These are phyloP conservation scores for Oncorhynchus mykiss DNA, from an alignment of 2,113 vertebrate genomes.

Conservation along the genomic window DNA sequence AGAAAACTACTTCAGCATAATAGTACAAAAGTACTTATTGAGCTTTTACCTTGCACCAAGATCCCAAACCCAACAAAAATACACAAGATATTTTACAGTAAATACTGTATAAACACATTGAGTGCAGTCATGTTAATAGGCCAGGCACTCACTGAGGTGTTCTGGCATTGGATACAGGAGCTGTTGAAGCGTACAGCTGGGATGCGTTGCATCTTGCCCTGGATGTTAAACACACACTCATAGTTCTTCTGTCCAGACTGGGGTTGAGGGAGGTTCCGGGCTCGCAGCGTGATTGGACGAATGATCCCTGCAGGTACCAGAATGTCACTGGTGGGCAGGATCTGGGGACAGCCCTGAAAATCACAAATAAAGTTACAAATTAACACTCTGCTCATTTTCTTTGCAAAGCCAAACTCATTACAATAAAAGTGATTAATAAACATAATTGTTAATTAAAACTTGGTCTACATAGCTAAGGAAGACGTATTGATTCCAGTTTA, in stretches of 20 bases:
- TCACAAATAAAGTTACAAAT: neutral
- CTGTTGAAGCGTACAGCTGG: conserved; percentile 89
- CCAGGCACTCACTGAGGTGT: conserved; percentile 81
- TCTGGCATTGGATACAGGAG: conserved; percentile 91
- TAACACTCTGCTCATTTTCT: neutral
- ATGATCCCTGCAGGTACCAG: conserved; percentile 84
- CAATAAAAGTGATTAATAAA: neutral
- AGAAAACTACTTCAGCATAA: no score
- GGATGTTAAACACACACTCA: conserved; percentile 84
- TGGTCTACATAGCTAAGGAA: conserved; percentile 16
- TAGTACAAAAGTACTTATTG: no score
- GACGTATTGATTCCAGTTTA: conserved; percentile 23
- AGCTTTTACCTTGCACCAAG: no score
- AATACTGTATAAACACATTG: no score
- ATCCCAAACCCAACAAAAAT: no score
- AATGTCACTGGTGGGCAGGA: conserved; percentile 83
- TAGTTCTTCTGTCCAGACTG: conserved; percentile 92
- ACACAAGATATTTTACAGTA: no score
- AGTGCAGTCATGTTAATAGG: neutral
- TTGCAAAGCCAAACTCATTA: no score
- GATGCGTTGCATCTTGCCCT: conserved; percentile 82
- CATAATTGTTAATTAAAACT: conserved; percentile 10
- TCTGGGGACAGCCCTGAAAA: conserved; percentile 86
- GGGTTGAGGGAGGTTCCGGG: conserved; percentile 88
- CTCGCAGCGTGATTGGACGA: conserved; percentile 84